phyloP scores from a whole-genome alignment of 2,113 vertebrate species.

The Apteryx mantelli region DNA sequence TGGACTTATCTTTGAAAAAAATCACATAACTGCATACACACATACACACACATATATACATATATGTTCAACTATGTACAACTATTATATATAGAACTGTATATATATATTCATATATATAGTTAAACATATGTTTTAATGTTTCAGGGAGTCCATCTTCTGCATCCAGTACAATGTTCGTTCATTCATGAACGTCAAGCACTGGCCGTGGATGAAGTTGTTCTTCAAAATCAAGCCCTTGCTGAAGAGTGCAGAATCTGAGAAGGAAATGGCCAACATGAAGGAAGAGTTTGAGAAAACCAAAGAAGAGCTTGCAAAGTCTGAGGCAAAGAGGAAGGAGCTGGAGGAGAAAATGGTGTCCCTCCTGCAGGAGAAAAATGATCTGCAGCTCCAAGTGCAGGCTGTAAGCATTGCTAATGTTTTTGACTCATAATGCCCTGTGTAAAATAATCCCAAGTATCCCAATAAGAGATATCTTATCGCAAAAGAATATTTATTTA shows the following conservation, averaged over 20 bases:
- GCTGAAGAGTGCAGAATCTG: constrained; percentile 85
- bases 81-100: neutral
- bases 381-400: constrained; percentile 87
- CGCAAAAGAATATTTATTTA: neutral
- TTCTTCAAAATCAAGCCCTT: constrained; percentile 89
- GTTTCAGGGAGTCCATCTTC: constrained; percentile 83
- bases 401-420: constrained; percentile 71
- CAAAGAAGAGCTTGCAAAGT: constrained; percentile 86
- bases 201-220: constrained; percentile 86
- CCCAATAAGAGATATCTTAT: neutral
- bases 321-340: constrained; percentile 85
- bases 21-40: neutral
- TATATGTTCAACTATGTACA: neutral
- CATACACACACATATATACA: neutral
- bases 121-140: neutral
- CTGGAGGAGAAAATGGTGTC: constrained; percentile 87
- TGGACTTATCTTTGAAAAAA: neutral
- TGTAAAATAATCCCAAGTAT: neutral
- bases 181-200: constrained; percentile 89
- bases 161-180: constrained; percentile 87
- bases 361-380: constrained; percentile 88
- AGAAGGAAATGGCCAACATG: constrained; percentile 87
- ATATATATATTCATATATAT: neutral
- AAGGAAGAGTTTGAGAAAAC: constrained; percentile 88
- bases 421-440: neutral